Base-by-base conservation (phyloP, 1,140 invertebrate genomes). In the Drosophila kikkawai region DNA sequence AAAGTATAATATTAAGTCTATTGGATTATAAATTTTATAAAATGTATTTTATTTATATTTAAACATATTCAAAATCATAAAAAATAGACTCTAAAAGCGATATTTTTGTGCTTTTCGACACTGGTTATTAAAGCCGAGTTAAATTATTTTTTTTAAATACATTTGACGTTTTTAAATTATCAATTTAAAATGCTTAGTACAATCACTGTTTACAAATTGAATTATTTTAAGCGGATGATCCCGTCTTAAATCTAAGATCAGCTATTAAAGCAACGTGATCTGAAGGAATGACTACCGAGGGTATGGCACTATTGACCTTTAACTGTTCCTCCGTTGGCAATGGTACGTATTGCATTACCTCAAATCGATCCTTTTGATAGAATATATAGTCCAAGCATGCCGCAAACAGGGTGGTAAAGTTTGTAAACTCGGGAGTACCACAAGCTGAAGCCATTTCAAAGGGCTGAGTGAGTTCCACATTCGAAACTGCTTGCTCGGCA, bases 311-410 rank as follows among this genome's bases (percentile, higher is more conserved):
- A 86, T 97, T 93, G 39, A 94, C 90, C 51, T 92, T 94, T 15
- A 99, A 92, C 81, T 98, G 96, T 79, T 97, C 96, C 58, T 95
- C 93, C 32, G 94, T 95, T 0, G 97, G 97, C 70, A 98, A 94
- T 4, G 97, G 97, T 63, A 99, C 93, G 3, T 96, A 94, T 94
- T 96, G 92, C 12, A 93, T 92, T 0, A 98, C 95, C 65, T 94
- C 82, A 3, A 98, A 93, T 50, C 94, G 91, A 60, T 95, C 93
- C 34, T 93, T 94, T 81, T 97, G 95, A 91, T 97, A 97, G 93
- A 96, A 98, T 87, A 99, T 98, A 82, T 99, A 99, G 93, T 99
- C 98, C 15, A 99, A 93, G 91, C 97, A 98, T 50, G 95, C 98
- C 47, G 95, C 94, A 94, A 99, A 99, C 1, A 95, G 95, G 2